phyloP scores from a whole-genome alignment of 2,113 vertebrate species.

The Meriones unguiculatus region DNA sequence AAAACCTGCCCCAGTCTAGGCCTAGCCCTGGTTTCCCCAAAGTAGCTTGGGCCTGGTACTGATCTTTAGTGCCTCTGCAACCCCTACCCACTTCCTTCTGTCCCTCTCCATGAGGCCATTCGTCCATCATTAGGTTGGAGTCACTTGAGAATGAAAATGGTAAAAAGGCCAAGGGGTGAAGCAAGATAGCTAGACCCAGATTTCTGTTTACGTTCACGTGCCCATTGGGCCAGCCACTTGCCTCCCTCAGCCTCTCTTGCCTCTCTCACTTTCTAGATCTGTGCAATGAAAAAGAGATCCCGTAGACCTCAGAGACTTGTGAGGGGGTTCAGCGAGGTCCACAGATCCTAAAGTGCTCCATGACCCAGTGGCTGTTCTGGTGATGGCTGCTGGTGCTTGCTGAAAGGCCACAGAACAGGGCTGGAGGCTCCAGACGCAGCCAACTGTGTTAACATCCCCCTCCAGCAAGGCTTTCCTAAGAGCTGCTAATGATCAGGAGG shows the following conservation, averaged over 20 bases:
- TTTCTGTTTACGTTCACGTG: neutral
- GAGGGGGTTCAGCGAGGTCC: neutral
- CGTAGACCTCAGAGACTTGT: neutral
- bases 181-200: neutral
- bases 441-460: neutral
- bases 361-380: neutral
- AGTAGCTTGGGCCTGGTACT: neutral
- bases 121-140: neutral
- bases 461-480: slow-evolving; percentile 10
- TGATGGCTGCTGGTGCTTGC: neutral
- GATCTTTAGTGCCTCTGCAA: neutral
- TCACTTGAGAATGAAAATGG: neutral
- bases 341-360: fast-evolving
- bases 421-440: neutral
- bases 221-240: neutral
- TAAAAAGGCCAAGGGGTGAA: neutral
- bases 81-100: neutral
- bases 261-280: neutral
- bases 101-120: neutral
- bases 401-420: neutral
- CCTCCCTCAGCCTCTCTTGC: neutral
- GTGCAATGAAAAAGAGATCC: neutral
- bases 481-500: slow-evolving; percentile 12
- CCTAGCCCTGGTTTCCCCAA: fast-evolving
- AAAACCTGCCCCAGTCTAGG: too few species aligned